Evolutionary conservation across 2,797 vertebrate genomes (phyloP), one percentile per base, ranked within the genome.

Genomic region (Coregonus ussuriensis): DNA sequence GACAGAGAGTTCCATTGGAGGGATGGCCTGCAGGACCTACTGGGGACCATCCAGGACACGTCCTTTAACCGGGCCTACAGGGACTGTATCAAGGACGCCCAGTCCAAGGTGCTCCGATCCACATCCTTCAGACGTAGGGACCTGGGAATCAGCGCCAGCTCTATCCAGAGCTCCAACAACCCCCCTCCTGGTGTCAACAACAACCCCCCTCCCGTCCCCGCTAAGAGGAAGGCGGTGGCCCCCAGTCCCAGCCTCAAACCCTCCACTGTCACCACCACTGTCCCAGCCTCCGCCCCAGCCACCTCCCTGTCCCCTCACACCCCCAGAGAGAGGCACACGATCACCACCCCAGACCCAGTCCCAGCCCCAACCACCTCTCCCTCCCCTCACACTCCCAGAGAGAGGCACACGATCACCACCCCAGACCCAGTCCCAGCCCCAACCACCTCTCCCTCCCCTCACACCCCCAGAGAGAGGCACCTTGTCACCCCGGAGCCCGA

Each of bases 61-160:
- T 93, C 93, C 0, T 94, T 93, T 77, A 96, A 93, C 88, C 95
- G 91, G 25, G 87, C 94, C 74, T 97, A 97, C 88, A 89, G 96
- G 80, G 96, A 98, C 82, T 96, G 95, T 79, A 91, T 97, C 82
- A 98, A 98, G 86, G 95, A 96, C 0, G 96, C 94, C 18, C 97
- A 98, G 91, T 93, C 94, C 54, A 95, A 94, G 54, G 96, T 98
- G 15, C 90, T 99, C 53, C 91, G 94, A 1, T 98, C 97, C 84
- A 97, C 96, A 6, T 99, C 97, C 21, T 97, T 97, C 84, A 92
- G 92, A n/a, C 93, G 94, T 74, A 92, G 90, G 63, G 95, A 97
- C 80, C 90, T 96, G 41, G 41, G 41, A 47, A 47, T 47, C 13
- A 47, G 41, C 41, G 9, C 41, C 41, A 47, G 41, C 41, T 47